Evolutionary conservation across 2,888 invertebrate species (phyloP), one percentile per base, ranked within the genome.

Genomic region (Cataglyphis cursor): DNA sequence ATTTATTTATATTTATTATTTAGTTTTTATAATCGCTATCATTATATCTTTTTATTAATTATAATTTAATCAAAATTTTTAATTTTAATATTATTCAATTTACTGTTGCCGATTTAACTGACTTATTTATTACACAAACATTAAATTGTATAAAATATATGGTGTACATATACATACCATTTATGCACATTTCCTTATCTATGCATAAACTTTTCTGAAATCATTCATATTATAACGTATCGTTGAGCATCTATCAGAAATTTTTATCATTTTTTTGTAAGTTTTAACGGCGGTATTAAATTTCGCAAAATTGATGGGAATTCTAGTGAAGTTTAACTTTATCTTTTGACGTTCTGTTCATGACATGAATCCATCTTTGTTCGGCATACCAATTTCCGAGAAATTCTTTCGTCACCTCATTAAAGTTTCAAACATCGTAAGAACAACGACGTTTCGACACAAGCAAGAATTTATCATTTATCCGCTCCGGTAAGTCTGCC

Each of bases 221-320:
- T 31, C 31, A 54, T 0, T n/a, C 57, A 3, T 61, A 48, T 61
- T 62, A n/a, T 28, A 21, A 80, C 3, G 21, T 41, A 44, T 41
- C 31, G 31, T 65, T 76, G 24, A 78, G 21, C 18, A 44, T 65
- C 12, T 3, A 59, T 12, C 28, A 9, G 18, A 81, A 24, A 44
- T 57, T 83, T 81, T 75, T 51, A n/a, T 12, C 61, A 57, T 51
- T 59, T 24, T 38, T 65, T 21, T 41, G 48, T 15, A 72, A 86
- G 61, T 83, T 88, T 74, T 66, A 82, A 86, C 68, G 57, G 51
- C 21, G 24, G 48, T 75, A 83, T 88, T 72, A 76, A 86, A 59
- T 75, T 81, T 66, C 44, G 54, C n/a, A 68, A 88, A 76, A 85
- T 82, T 65, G 51, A 83, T 81, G 48, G 54, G 54, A 59, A 85